Evolutionary conservation across 2,797 vertebrate genomes (phyloP).

Genomic region (Cossypha heuglini): DNA sequence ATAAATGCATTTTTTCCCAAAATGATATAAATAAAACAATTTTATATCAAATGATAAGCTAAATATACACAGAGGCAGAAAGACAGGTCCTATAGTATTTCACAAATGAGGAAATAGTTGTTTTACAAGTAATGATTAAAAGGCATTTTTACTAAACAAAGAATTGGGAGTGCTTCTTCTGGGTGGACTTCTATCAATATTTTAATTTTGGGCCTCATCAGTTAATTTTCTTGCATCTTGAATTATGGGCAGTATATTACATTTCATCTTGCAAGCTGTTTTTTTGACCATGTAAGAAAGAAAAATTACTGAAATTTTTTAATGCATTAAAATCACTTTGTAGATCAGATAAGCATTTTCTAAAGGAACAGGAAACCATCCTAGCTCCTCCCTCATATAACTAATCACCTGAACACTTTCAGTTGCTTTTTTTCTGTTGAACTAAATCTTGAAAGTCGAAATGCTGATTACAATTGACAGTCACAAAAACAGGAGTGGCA

Average conservation of each 20-base stretch:
- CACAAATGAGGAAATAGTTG: background rate
- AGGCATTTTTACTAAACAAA: conserved; percentile 13
- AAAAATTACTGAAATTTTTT: background rate
- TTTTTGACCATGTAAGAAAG: background rate
- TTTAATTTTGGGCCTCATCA: conserved; percentile 47
- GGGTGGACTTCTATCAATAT: background rate
- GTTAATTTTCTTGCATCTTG: background rate
- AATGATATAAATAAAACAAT: background rate
- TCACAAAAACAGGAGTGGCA: background rate
- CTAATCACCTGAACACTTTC: background rate
- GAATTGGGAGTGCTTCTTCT: conserved; percentile 10
- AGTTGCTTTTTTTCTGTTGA: background rate
- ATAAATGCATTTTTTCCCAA: background rate
- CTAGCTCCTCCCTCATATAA: background rate
- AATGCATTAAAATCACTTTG: background rate
- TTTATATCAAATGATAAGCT: background rate
- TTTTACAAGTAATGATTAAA: background rate
- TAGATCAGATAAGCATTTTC: background rate
- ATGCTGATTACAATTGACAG: background rate
- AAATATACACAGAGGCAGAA: background rate
- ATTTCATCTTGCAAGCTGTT: background rate
- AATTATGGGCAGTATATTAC: conserved; percentile 16
- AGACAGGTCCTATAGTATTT: background rate
- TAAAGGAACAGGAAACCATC: background rate
- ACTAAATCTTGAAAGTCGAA: background rate